phyloP scores from a whole-genome alignment of 1,140 invertebrate genomes.

The Caerostris extrusa region DNA sequence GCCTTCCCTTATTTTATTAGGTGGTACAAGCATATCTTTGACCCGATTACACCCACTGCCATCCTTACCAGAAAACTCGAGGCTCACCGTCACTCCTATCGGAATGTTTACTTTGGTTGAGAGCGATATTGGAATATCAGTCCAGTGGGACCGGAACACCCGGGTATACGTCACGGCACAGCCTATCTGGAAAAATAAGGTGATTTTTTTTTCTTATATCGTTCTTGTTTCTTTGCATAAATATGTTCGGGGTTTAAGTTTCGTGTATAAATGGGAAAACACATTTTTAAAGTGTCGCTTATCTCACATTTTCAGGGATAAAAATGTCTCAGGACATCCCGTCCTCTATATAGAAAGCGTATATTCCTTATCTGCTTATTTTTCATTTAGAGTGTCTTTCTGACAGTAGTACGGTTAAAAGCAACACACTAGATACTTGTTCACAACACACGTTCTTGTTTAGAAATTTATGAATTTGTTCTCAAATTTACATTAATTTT shows the following conservation, averaged over 20 bases:
- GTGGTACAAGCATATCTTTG: slow-evolving; percentile 68
- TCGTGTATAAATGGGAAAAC: background rate
- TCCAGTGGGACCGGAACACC: slow-evolving; percentile 92
- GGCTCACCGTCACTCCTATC: slow-evolving; percentile 84
- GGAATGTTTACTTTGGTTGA: slow-evolving; percentile 91
- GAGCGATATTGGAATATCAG: slow-evolving; percentile 85
- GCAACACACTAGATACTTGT: too few species aligned
- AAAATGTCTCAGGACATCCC: background rate
- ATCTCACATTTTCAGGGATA: background rate
- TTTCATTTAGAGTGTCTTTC: too few species aligned
- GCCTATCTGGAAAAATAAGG: slow-evolving; percentile 88
- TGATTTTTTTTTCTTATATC: slow-evolving; percentile 79
- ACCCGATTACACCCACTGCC: slow-evolving; percentile 58
- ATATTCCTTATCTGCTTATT: too few species aligned
- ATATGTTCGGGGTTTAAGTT: slow-evolving; percentile 11
- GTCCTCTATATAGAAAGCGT: background rate
- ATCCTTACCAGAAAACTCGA: slow-evolving; percentile 79
- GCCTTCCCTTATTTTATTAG: slow-evolving; percentile 3
- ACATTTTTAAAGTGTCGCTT: background rate
- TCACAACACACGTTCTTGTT: too few species aligned
- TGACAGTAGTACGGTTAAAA: too few species aligned
- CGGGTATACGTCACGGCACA: slow-evolving; percentile 89
- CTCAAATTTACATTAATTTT: too few species aligned
- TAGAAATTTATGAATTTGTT: too few species aligned
- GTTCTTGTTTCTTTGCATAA: background rate